phyloP scores from a whole-genome alignment of 2,113 vertebrate species.

The Salvelinus sp. region DNA sequence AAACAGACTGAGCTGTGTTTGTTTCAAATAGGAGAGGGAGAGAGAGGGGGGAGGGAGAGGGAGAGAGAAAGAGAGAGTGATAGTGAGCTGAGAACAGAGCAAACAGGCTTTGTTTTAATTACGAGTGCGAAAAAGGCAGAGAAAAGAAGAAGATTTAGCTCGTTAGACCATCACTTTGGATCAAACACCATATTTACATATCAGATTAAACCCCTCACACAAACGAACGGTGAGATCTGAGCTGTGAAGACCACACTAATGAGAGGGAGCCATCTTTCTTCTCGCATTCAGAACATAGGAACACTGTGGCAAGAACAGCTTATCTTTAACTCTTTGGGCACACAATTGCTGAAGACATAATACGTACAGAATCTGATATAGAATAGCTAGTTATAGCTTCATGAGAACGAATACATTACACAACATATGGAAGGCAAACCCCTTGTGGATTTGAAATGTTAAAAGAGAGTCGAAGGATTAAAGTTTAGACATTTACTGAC shows the following conservation, averaged over 20 bases:
- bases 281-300: constrained; percentile 24
- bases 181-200: constrained; percentile 95
- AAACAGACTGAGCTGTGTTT: constrained; percentile 74
- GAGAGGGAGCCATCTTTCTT: constrained; percentile 83
- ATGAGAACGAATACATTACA: constrained; percentile 17
- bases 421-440: constrained; percentile 57
- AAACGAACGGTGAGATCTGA: constrained; percentile 87
- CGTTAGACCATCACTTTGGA: constrained; percentile 87
- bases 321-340: constrained; percentile 72
- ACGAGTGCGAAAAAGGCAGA: constrained; percentile 64
- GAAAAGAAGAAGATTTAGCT: constrained; percentile 72
- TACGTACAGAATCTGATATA: constrained; percentile 22
- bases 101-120: constrained; percentile 88
- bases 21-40: constrained; percentile 76
- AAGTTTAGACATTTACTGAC: constrained; percentile 85
- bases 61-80: constrained; percentile 32
- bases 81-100: constrained; percentile 19
- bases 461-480: constrained; percentile 82
- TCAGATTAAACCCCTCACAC: constrained; percentile 90
- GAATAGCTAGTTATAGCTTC: constrained; percentile 41
- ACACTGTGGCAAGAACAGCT: constrained; percentile 73
- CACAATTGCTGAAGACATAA: constrained; percentile 40
- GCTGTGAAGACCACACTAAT: constrained; percentile 80
- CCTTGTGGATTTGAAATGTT: constrained; percentile 79
- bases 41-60: constrained; percentile 49